Evolutionary conservation across 2,888 invertebrate species (phyloP).

Genomic region (Lepidocyrtoides sp.): DNA sequence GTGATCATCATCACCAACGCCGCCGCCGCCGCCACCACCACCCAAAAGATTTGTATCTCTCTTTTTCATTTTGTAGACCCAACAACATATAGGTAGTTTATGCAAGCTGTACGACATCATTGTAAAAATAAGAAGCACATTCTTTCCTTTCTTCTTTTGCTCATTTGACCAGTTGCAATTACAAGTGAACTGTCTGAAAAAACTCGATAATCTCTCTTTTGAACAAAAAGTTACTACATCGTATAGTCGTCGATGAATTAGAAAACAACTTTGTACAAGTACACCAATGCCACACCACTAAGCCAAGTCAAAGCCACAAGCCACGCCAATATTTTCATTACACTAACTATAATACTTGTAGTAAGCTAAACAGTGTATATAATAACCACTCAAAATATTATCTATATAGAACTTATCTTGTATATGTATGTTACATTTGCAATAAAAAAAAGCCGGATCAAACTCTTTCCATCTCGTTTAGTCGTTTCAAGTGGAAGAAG

Average conservation of each 20-base stretch:
- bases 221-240: constrained; percentile 33
- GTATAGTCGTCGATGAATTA: not conserved
- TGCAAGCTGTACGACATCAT: not conserved
- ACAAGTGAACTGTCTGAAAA: constrained; percentile 55
- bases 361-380: not conserved
- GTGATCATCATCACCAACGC: constrained; percentile 44
- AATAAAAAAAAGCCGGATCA: constrained; percentile 26
- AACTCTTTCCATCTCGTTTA: constrained; percentile 1
- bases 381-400: constrained; percentile 24
- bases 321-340: constrained; percentile 31
- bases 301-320: constrained; percentile 17
- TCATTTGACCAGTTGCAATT: constrained; percentile 83
- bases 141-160: constrained; percentile 61
- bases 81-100: not conserved
- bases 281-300: constrained; percentile 43
- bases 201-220: constrained; percentile 63
- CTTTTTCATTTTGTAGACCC: not conserved
- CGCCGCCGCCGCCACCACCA: constrained; percentile 22
- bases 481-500: not conserved
- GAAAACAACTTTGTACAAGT: constrained; percentile 2
- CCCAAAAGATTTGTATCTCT: constrained; percentile 26
- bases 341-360: not conserved
- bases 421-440: constrained; percentile 2
- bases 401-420: not conserved
- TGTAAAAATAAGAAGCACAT: constrained; percentile 38